Evolutionary conservation across 1,140 invertebrate genomes (phyloP).

Genomic region (Cydia splendana): DNA sequence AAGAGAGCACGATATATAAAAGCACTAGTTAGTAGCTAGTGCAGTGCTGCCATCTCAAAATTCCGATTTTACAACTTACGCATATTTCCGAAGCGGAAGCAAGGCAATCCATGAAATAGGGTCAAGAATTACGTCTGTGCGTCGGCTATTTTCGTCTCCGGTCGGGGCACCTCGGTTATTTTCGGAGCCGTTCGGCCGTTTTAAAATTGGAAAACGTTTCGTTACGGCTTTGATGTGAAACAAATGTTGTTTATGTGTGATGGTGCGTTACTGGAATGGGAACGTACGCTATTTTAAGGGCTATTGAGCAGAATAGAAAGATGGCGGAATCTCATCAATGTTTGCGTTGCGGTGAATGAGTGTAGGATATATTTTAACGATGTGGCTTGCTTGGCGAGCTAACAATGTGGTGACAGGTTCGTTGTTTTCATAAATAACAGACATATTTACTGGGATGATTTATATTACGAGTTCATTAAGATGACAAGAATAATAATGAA

Average conservation of each 20-base stretch:
- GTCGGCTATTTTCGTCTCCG: slow-evolving; percentile 44
- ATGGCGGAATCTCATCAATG: slow-evolving; percentile 7
- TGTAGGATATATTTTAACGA: neutral
- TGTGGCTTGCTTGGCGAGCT: slow-evolving; percentile 11
- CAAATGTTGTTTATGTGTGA: slow-evolving; percentile 55
- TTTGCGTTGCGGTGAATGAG: slow-evolving; percentile 23
- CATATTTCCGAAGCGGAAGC: slow-evolving; percentile 16
- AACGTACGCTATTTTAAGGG: slow-evolving; percentile 11
- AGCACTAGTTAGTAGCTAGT: too few relatives aligned
- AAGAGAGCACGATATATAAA: too few relatives aligned
- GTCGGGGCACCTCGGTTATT: slow-evolving; percentile 47
- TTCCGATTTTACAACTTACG: slow-evolving; percentile 1
- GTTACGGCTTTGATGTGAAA: slow-evolving; percentile 62
- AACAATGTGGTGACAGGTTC: slow-evolving; percentile 1
- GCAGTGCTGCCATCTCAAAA: neutral
- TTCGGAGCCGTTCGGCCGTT: slow-evolving; percentile 48
- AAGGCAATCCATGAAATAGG: slow-evolving; percentile 58
- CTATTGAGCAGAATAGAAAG: neutral
- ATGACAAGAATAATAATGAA: neutral
- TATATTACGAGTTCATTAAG: neutral
- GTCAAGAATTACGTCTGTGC: slow-evolving; percentile 70
- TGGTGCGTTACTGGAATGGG: slow-evolving; percentile 32
- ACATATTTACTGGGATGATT: neutral
- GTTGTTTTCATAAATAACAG: slow-evolving; percentile 1
- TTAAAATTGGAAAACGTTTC: slow-evolving; percentile 65